Base-by-base conservation (phyloP, 2,113 vertebrate species). In the Mugil cephalus region DNA sequence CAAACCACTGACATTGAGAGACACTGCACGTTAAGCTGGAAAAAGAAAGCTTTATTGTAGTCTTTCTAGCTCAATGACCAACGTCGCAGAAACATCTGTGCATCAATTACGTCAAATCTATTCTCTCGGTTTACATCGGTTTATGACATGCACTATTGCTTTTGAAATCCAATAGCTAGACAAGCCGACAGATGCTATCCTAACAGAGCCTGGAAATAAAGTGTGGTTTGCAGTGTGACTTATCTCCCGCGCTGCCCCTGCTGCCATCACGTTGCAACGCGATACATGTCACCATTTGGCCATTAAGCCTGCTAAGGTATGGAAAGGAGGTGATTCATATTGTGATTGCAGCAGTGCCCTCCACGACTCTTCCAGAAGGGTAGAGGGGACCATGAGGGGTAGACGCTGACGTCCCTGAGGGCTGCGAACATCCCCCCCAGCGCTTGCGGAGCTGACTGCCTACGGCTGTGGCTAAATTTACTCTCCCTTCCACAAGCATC, bases 401-500 rank as follows among this genome's bases (percentile, higher is more conserved):
- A 24, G 60, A n/a, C 46, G 63, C 48, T 70, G 77, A 51, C 64
- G 80, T 77, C 55, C 67, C 42, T 65, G 19, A 19, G 64, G 7
- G 68, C 76, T 24, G 42, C 6, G 2, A 82, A 80, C 84, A 40
- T 24, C 39, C 54, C 52, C 60, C 65, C 40, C 52, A 60, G 71
- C 36, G 50, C 75, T n/a, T 45, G 35, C 40, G 18, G 74, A 61
- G 71, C 69, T 67, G 79, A 80, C 67, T 74, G 75, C 65, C 71
- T 79, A 78, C 19, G 79, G 69, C 65, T 76, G 80, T 24, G 61
- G 88, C 92, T 93, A 93, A 91, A 93, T 93, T 93, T 94, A 93
- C 86, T 65, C 72, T 74, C 69, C 74, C 73, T 79, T 52, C 77
- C 66, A 82, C 65, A 86, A 87, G 85, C 85, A 86, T 87, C 86